Conservation (phyloP, 2,113 vertebrate genomes). For the Romanogobio albipinnatus region DNA sequence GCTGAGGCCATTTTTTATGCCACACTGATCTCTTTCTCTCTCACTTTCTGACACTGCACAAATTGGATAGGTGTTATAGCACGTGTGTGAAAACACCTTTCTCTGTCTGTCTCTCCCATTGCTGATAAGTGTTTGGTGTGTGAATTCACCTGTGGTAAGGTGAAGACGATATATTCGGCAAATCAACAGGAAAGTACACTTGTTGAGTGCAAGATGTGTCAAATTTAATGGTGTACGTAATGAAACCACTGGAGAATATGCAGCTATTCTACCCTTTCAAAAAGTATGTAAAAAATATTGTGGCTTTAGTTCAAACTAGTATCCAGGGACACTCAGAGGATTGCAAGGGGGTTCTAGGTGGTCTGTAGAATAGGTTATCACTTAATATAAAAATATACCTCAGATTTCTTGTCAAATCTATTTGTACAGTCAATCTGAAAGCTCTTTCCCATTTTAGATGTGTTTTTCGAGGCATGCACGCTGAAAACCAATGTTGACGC, state of each 20-base stretch:
- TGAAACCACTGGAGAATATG: constrained; percentile 9
- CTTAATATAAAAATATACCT: no score
- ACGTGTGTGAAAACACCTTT: constrained; percentile 14
- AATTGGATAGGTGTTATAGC: constrained; percentile 14
- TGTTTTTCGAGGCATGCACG: no score
- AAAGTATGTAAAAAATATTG: neutral
- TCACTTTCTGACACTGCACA: constrained; percentile 28
- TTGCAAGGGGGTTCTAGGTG: neutral
- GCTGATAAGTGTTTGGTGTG: constrained; percentile 44
- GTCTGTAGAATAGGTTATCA: neutral
- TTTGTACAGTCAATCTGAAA: no score
- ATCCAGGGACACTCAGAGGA: neutral
- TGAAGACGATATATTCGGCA: neutral
- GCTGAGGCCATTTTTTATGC: constrained; percentile 29
- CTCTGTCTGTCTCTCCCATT: constrained; percentile 15
- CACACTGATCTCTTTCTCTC: constrained; percentile 11
- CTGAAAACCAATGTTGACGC: no score
- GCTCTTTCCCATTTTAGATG: no score
- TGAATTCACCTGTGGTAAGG: constrained; percentile 39
- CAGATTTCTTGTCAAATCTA: no score
- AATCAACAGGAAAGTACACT: constrained; percentile 9
- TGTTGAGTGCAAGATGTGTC: constrained; percentile 4
- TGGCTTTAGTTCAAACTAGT: neutral
- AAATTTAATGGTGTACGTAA: neutral
- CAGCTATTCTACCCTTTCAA: neutral